Evolutionary conservation across 1,140 invertebrate genomes (phyloP).

Genomic region (Matsumurasca onukii): DNA sequence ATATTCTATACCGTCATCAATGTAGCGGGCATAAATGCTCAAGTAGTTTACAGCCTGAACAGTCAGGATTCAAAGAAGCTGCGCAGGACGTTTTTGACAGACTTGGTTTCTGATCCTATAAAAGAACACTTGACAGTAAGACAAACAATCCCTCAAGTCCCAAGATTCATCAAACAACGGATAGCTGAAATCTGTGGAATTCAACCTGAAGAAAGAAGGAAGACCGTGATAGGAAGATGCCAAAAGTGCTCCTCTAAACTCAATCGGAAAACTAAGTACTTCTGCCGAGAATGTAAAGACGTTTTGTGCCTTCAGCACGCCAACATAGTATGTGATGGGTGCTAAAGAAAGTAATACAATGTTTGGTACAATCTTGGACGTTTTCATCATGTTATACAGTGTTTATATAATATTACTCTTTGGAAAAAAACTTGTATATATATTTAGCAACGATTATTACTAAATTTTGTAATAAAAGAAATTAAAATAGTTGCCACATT

Average conservation of each 20-base stretch:
- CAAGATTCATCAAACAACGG: not conserved
- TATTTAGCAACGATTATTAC: not conserved
- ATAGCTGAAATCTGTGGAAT: not conserved
- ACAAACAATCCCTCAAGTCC: not conserved
- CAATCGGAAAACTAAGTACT: not conserved
- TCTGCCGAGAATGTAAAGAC: not conserved
- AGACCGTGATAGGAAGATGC: not conserved
- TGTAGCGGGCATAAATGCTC: not conserved
- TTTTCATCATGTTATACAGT: not conserved
- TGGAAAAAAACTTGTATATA: not conserved
- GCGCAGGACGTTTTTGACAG: not conserved
- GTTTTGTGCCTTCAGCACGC: not conserved
- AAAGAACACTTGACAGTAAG: slow-evolving; percentile 1
- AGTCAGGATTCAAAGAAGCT: not conserved
- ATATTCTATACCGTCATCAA: not conserved
- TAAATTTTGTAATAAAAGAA: not conserved
- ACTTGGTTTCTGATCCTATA: not conserved
- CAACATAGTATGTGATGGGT: not conserved
- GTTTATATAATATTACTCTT: not conserved
- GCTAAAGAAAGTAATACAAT: not conserved
- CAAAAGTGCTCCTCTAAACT: not conserved
- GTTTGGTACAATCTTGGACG: not conserved
- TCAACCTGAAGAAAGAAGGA: not conserved
- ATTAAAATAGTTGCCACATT: too few relatives aligned
- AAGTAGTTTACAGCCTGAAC: slow-evolving; percentile 1